These are phyloP conservation scores for Conchocele bisecta DNA, from an alignment of 2,888 invertebrate species.

Conservation along the genomic window DNA sequence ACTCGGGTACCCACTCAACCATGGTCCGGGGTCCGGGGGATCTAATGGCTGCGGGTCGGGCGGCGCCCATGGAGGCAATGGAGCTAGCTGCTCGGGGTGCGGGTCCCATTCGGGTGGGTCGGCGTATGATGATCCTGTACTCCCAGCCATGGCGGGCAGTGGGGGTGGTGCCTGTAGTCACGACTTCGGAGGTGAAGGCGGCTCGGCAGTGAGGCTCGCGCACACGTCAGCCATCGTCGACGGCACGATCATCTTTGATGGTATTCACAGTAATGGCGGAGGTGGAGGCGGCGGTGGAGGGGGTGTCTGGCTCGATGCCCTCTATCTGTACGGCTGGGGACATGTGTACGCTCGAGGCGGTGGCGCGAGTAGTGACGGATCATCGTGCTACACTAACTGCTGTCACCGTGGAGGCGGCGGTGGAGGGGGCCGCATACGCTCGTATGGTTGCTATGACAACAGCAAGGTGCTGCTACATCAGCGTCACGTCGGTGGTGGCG, in stretches of 20 bases:
- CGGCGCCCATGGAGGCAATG: constrained; percentile 65
- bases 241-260: constrained; percentile 60
- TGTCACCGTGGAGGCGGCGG: constrained; percentile 69
- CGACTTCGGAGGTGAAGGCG: constrained; percentile 56
- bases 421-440: constrained; percentile 67
- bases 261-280: constrained; percentile 46
- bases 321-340: constrained; percentile 71
- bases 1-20: constrained; percentile 43
- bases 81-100: constrained; percentile 57
- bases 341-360: constrained; percentile 60
- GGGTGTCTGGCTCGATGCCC: constrained; percentile 68
- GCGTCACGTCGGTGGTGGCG: constrained; percentile 46
- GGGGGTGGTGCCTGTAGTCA: constrained; percentile 65
- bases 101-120: constrained; percentile 9
- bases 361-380: constrained; percentile 32
- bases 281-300: constrained; percentile 73
- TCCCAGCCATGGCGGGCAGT: constrained; percentile 64
- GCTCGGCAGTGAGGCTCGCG: constrained; percentile 57
- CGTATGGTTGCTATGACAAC: constrained; percentile 52
- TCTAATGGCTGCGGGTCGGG: constrained; percentile 58
- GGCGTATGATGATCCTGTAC: constrained; percentile 11
- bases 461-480: constrained; percentile 60
- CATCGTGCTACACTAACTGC: constrained; percentile 5
- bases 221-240: constrained; percentile 55
- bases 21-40: constrained; percentile 61